Percentiles rank a stretch among this genome's conserved stretches.
Conservation (phyloP, 1,140 invertebrate genomes). For the Halictus rubicundus region DNA sequence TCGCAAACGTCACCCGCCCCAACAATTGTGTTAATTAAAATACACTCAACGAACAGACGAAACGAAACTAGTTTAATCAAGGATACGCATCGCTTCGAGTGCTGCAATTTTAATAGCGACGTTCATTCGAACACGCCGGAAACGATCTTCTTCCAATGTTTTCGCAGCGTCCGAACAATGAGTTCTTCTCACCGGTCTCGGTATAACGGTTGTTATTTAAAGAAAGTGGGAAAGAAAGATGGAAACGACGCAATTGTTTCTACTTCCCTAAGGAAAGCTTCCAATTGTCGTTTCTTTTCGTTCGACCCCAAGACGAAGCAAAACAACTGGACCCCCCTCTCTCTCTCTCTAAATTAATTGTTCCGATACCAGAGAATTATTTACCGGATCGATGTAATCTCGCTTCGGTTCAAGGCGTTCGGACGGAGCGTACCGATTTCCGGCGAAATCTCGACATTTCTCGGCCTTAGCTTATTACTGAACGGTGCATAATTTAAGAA, state of each 20-base stretch:
- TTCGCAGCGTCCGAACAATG: neutral
- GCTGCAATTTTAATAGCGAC: neutral
- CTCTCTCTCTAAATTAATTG: slow-evolving; percentile 58
- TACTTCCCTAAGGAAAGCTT: slow-evolving; percentile 29
- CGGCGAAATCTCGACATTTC: slow-evolving; percentile 52
- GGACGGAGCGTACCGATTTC: slow-evolving; percentile 21
- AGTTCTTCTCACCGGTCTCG: neutral
- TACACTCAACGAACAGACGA: neutral
- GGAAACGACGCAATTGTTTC: slow-evolving; percentile 8
- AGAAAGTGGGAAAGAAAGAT: neutral
- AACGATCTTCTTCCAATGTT: neutral
- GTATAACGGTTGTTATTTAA: slow-evolving; percentile 18
- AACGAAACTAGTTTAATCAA: neutral
- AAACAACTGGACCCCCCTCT: slow-evolving; percentile 16
- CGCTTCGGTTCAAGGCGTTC: neutral
- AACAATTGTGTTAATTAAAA: slow-evolving; percentile 4
- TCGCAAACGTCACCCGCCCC: neutral
- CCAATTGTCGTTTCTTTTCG: slow-evolving; percentile 58
- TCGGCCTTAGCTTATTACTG: slow-evolving; percentile 35
- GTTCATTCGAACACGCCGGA: neutral
- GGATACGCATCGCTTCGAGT: neutral
- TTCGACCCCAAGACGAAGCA: slow-evolving; percentile 61
- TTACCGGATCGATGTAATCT: slow-evolving; percentile 47
- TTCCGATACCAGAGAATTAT: slow-evolving; percentile 51
- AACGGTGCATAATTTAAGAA: slow-evolving; percentile 40